Conservation (phyloP, 2,797 vertebrate genomes). For the Cyprinella venusta region DNA sequence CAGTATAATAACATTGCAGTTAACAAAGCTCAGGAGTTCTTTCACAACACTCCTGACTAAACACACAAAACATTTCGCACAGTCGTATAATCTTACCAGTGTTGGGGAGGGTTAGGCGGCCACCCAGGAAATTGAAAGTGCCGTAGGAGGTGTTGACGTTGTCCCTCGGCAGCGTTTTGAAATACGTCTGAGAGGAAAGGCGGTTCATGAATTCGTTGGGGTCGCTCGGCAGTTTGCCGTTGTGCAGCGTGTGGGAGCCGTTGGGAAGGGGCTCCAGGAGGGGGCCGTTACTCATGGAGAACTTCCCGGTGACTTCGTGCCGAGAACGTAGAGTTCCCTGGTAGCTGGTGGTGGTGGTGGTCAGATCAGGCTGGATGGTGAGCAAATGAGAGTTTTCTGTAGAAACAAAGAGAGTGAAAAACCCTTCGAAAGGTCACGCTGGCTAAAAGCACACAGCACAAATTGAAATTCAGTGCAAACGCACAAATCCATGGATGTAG, state of each 20-base stretch:
- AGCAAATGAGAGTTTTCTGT: conserved; percentile 96
- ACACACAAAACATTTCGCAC: neutral
- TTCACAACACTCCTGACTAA: conserved; percentile 24
- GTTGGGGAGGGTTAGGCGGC: conserved; percentile 92
- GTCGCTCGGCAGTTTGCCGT: conserved; percentile 87
- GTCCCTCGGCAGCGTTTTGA: conserved; percentile 91
- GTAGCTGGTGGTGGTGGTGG: conserved; percentile 95
- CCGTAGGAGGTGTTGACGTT: conserved; percentile 92
- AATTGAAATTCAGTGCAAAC: conserved; percentile 60
- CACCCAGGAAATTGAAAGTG: conserved; percentile 98
- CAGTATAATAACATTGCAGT: conserved; percentile 46
- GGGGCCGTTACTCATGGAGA: conserved; percentile 92
- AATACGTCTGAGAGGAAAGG: conserved; percentile 92
- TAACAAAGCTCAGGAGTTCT: conserved; percentile 32
- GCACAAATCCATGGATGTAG: conserved; percentile 62
- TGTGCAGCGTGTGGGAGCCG: conserved; percentile 91
- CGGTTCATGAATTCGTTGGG: conserved; percentile 88
- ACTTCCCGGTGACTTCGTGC: conserved; percentile 87
- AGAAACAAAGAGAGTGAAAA: conserved; percentile 46
- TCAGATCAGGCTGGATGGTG: conserved; percentile 98
- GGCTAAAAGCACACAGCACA: conserved; percentile 49
- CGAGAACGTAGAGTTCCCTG: conserved; percentile 93
- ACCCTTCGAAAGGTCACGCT: conserved; percentile 1
- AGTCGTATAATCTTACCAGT: conserved; percentile 80
- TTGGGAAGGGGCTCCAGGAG: conserved; percentile 91